Conservation (phyloP, 35 echinoderm and acorn worm genomes). For the Hemicentrotus pulcherrimus region DNA sequence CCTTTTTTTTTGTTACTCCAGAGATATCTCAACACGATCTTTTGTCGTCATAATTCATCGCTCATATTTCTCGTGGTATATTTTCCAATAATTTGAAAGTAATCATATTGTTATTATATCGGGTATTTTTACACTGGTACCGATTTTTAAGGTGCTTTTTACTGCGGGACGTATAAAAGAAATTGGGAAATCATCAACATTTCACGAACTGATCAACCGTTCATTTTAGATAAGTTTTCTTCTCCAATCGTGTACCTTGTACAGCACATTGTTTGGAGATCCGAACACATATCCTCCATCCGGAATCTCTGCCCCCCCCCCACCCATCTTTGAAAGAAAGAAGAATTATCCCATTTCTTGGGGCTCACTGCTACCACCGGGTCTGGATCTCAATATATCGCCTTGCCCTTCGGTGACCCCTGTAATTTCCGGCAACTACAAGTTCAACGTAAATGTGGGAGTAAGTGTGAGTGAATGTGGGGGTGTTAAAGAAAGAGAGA, state of each 20-base stretch:
- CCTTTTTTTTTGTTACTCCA: background rate
- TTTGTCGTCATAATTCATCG: background rate
- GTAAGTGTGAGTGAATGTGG: background rate
- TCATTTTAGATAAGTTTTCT: no score
- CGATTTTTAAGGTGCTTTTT: background rate
- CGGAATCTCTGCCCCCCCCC: background rate
- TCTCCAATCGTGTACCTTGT: no score
- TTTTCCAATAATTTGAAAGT: background rate
- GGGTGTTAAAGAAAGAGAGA: background rate
- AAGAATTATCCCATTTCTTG: background rate
- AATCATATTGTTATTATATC: background rate
- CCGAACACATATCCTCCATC: background rate
- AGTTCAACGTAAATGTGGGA: background rate
- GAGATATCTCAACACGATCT: background rate
- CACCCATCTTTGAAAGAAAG: no score
- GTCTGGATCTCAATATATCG: slow-evolving; percentile 9
- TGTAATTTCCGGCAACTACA: slow-evolving; percentile 42
- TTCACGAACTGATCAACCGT: background rate
- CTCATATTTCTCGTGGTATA: background rate
- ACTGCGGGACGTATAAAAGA: background rate
- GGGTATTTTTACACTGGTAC: no score
- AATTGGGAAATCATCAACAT: background rate
- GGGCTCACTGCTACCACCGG: background rate
- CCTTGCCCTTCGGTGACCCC: slow-evolving; percentile 24
- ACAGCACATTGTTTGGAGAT: no score